A percentile compares a stretch with the other conserved stretches of the same genome.
These are phyloP conservation scores for Zosterops japonicus DNA, from an alignment of 2,113 vertebrate species.

Conservation along the genomic window DNA sequence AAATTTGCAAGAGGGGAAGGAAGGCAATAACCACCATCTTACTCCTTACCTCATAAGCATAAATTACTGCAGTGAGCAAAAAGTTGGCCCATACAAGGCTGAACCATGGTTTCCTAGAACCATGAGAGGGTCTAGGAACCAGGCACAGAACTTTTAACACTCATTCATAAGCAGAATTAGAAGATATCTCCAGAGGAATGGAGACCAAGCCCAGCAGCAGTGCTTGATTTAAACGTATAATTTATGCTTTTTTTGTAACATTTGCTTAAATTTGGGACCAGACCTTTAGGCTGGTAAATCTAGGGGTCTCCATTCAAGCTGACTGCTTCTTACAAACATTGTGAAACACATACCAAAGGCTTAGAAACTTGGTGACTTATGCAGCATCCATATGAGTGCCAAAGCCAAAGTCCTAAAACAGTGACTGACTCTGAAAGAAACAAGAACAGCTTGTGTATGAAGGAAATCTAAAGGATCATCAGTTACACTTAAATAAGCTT, in stretches of 20 bases:
- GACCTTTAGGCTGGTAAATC: not conserved
- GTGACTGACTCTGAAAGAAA: not conserved
- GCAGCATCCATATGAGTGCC: not conserved
- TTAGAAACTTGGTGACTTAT: not conserved
- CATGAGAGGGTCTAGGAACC: not conserved
- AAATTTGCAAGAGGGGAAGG: not conserved
- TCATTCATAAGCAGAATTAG: not conserved
- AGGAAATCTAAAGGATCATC: not conserved
- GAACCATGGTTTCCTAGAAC: not conserved
- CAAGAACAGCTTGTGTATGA: not conserved
- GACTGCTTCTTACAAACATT: not conserved
- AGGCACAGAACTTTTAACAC: not conserved
- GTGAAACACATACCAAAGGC: not conserved
- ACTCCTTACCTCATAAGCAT: not conserved
- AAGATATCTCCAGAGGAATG: accelerated
- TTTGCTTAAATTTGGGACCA: not conserved
- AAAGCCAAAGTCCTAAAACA: not conserved
- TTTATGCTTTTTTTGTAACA: not conserved
- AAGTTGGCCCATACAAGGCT: not conserved
- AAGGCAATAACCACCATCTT: not conserved
- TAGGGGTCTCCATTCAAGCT: not conserved
- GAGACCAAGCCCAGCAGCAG: not conserved
- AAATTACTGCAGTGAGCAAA: not conserved
- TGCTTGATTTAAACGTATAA: not conserved
- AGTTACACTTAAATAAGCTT: not conserved